Evolutionary conservation across 2,888 invertebrate species (phyloP), one percentile per base, ranked within the genome.

Genomic region (Cheilosia variabilis): DNA sequence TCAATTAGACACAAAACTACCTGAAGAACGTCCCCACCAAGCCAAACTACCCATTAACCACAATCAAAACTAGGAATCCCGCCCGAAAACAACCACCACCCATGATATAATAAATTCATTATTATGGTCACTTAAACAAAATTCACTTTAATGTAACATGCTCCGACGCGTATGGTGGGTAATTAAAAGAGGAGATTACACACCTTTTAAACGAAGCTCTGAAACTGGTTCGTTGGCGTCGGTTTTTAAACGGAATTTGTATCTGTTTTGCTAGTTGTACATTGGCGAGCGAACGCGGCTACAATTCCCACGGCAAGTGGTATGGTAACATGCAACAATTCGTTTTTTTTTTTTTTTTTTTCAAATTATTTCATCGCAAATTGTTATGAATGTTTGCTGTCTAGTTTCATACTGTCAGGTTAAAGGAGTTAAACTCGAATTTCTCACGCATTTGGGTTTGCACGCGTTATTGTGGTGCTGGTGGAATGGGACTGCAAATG

Each of bases 141-240:
- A 22, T 41, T 53, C n/a, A 65, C 47, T 69, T 66, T 50, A 86
- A 86, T 60, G 81, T 72, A 86, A 86, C 81, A 77, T 69, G 86
- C 86, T 86, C 81, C 62, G 81, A 81, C 86, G 80, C 76, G 68
- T 37, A 76, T 37, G 37, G 75, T 65, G 15, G 52, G 52, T 15
- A 86, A 86, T 86, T 86, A 86, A 86, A 81, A 60, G 71, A 81
- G 71, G 76, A 86, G 81, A 86, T 86, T 81, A 81, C 71, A 86
- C 86, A 68, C 86, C 81, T 86, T 69, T 81, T 71, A 81, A 79
- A 37, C 69, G 86, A 81, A 63, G 50, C 72, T 71, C 76, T 72
- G 47, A 60, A 86, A 86, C 86, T 86, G 69, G 84, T 80, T 86
- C 76, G 71, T 34, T 76, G 60, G 47, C 52, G 41, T 69, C 34